A percentile compares a stretch with the other conserved stretches of the same genome.
Conservation (phyloP, 2,797 vertebrate genomes). For the Leptoclinus maculatus region DNA sequence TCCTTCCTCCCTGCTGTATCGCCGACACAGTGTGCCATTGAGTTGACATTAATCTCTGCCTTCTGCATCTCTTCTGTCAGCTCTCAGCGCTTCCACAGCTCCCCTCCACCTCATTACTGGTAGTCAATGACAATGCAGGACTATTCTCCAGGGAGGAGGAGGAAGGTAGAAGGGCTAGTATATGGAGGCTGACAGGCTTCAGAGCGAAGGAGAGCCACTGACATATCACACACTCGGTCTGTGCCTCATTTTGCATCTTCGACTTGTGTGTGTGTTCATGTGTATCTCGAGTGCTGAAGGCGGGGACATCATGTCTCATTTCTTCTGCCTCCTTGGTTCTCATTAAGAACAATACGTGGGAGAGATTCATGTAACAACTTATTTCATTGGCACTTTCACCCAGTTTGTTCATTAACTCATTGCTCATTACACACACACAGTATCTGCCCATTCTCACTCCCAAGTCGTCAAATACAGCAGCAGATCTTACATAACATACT, state of each 20-base stretch:
- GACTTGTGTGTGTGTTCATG: conserved; percentile 11
- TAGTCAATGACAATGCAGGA: conserved; percentile 61
- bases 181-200: conserved; percentile 29
- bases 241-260: not conserved
- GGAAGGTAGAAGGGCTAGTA: conserved; percentile 12
- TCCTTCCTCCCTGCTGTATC: conserved; percentile 6
- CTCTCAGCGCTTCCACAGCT: conserved; percentile 45
- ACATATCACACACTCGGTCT: conserved; percentile 10
- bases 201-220: conserved; percentile 17
- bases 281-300: conserved; percentile 1
- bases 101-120: conserved; percentile 58
- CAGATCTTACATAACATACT: too few species aligned
- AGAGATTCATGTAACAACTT: conserved; percentile 63
- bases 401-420: conserved; percentile 67
- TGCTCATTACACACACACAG: not conserved
- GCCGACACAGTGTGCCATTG: conserved; percentile 37
- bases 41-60: conserved; percentile 50
- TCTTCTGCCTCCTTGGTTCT: conserved; percentile 34
- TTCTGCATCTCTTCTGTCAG: conserved; percentile 51
- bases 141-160: conserved; percentile 37
- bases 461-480: too few species aligned
- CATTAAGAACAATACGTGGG: conserved; percentile 70
- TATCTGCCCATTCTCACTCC: too few species aligned
- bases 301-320: conserved; percentile 9
- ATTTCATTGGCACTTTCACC: conserved; percentile 78